phyloP scores from a whole-genome alignment of 2,797 vertebrate genomes.

The Hydrophis major region DNA sequence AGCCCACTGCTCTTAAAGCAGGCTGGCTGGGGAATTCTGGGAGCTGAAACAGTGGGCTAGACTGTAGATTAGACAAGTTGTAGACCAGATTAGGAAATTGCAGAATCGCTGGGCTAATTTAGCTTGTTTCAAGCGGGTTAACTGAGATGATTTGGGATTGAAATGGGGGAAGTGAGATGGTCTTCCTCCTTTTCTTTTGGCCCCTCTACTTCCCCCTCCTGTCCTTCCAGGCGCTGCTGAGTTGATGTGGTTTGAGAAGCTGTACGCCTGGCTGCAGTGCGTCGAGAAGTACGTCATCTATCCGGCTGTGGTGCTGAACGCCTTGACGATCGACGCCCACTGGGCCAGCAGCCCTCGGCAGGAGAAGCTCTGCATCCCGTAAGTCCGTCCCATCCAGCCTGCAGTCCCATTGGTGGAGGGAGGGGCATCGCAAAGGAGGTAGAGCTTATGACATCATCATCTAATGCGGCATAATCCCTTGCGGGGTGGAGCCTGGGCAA shows the following conservation, averaged over 20 bases:
- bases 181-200: not conserved
- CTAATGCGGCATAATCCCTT: too few relatives aligned
- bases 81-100: not conserved
- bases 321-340: slow-evolving; percentile 85
- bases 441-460: too few relatives aligned
- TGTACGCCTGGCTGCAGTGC: slow-evolving; percentile 88
- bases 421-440: not conserved
- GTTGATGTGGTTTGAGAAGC: slow-evolving; percentile 94
- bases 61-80: not conserved
- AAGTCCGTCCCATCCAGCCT: slow-evolving; percentile 25
- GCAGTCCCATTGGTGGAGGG: too few relatives aligned
- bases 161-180: not conserved
- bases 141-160: rapidly evolving
- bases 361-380: slow-evolving; percentile 87
- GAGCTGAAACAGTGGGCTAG: not conserved
- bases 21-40: too few relatives aligned
- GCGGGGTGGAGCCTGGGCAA: too few relatives aligned
- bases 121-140: not conserved
- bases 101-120: not conserved
- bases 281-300: slow-evolving; percentile 90
- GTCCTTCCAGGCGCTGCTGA: slow-evolving; percentile 81
- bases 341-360: slow-evolving; percentile 78
- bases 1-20: not conserved
- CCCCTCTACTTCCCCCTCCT: not conserved
- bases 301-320: slow-evolving; percentile 87